Percentiles rank a stretch among this genome's conserved stretches.
Evolutionary conservation across 2,888 invertebrate genomes (phyloP).

Genomic region (Heliconius ethilla): DNA sequence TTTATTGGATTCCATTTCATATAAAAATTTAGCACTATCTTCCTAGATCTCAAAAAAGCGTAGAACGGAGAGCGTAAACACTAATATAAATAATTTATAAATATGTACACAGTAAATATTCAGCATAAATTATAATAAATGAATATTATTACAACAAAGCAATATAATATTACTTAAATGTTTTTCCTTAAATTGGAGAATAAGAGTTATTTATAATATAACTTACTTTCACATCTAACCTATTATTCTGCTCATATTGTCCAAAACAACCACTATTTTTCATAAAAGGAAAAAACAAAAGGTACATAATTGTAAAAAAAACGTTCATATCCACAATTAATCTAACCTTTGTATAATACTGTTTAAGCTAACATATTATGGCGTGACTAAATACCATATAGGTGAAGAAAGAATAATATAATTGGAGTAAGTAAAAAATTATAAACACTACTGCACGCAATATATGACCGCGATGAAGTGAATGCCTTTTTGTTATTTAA

Average conservation of each 20-base stretch:
- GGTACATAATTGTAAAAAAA: background rate
- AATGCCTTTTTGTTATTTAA: constrained; percentile 11
- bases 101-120: too few relatives aligned
- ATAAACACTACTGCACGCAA: constrained; percentile 38
- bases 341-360: constrained; percentile 26
- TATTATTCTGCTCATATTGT: background rate
- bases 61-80: too few relatives aligned
- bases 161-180: too few relatives aligned
- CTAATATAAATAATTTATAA: too few relatives aligned
- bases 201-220: background rate
- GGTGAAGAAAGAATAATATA: constrained; percentile 39
- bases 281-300: background rate
- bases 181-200: background rate
- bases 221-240: background rate
- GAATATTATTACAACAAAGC: too few relatives aligned
- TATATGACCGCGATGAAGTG: constrained; percentile 25
- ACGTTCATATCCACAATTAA: constrained; percentile 1
- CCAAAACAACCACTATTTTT: background rate
- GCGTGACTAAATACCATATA: constrained; percentile 40
- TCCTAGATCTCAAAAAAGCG: too few relatives aligned
- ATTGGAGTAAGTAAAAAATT: constrained; percentile 31
- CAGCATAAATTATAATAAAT: too few relatives aligned
- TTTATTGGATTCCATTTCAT: too few relatives aligned
- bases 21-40: too few relatives aligned
- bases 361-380: constrained; percentile 31